Evolutionary conservation across 2,797 vertebrate genomes (phyloP).

Genomic region (Karalla daura): DNA sequence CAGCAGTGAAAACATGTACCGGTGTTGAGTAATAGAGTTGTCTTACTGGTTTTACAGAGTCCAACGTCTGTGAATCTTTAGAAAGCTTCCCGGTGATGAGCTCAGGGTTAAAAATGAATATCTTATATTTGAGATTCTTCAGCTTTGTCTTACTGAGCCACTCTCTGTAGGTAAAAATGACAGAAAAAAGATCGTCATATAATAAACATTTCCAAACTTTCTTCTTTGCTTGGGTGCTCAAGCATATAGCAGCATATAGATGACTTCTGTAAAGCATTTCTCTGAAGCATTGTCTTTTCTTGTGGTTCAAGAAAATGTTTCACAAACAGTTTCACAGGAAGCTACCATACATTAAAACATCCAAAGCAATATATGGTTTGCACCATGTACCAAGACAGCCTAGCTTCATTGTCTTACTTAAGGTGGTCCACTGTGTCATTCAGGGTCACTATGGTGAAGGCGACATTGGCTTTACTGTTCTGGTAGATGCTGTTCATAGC

Average conservation of each 20-base stretch:
- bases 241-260: neutral
- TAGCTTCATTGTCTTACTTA: conserved; percentile 80
- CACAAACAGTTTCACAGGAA: too few species aligned
- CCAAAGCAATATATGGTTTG: neutral
- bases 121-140: conserved; percentile 87
- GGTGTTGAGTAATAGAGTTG: neutral
- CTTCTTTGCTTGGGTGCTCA: neutral
- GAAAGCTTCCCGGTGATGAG: conserved; percentile 89
- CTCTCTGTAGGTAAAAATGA: conserved; percentile 74
- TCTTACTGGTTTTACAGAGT: conserved; percentile 89
- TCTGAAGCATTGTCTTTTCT: too few species aligned
- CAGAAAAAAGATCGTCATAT: neutral
- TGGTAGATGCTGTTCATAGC: conserved; percentile 93
- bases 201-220: neutral
- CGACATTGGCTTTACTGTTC: conserved; percentile 90
- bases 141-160: conserved; percentile 88
- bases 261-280: too few species aligned
- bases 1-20: neutral
- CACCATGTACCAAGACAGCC: neutral
- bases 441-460: conserved; percentile 92
- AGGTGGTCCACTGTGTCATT: conserved; percentile 92
- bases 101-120: conserved; percentile 89
- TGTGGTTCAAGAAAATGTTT: too few species aligned
- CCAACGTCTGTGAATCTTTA: conserved; percentile 78
- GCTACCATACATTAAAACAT: too few species aligned